These are phyloP conservation scores for Tarsius wallacei DNA, from an alignment of 2,797 vertebrate genomes.

Conservation along the genomic window DNA sequence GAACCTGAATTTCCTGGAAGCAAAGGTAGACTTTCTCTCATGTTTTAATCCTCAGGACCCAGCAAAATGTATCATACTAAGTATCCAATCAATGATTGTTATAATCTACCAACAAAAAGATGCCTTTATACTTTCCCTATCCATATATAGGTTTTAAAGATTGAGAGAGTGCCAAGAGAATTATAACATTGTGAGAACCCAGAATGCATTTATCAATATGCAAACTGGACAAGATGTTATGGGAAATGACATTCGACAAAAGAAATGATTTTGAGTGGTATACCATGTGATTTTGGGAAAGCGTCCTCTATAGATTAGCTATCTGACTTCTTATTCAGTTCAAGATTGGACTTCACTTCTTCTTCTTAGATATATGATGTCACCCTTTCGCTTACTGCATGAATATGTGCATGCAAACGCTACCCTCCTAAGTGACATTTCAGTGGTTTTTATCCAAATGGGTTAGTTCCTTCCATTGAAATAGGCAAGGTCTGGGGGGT, in stretches of 20 bases:
- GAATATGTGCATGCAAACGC: neutral
- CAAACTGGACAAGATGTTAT: slow-evolving; percentile 74
- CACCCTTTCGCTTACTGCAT: slow-evolving; percentile 54
- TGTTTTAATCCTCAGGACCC: neutral
- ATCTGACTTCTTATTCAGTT: slow-evolving; percentile 69
- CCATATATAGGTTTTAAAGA: slow-evolving; percentile 57
- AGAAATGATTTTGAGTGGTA: slow-evolving; percentile 77
- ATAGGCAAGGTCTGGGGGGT: neutral
- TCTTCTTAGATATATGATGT: slow-evolving; percentile 75
- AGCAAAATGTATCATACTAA: neutral
- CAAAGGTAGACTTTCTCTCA: neutral
- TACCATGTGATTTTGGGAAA: slow-evolving; percentile 79
- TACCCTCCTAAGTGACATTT: neutral
- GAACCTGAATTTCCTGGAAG: neutral
- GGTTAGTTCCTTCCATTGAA: neutral
- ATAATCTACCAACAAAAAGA: slow-evolving; percentile 8
- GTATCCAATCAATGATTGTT: neutral
- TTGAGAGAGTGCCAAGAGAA: slow-evolving; percentile 69
- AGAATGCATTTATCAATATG: slow-evolving; percentile 78
- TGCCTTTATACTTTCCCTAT: slow-evolving; percentile 1
- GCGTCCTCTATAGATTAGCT: slow-evolving; percentile 60
- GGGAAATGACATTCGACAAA: slow-evolving; percentile 80
- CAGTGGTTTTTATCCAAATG: slow-evolving; percentile 5
- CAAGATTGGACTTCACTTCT: neutral
- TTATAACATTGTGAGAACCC: slow-evolving; percentile 64